Percentiles rank a stretch among this genome's conserved stretches.
These are phyloP conservation scores for Amblyraja radiata DNA, from an alignment of 2,797 vertebrate species.

Conservation along the genomic window DNA sequence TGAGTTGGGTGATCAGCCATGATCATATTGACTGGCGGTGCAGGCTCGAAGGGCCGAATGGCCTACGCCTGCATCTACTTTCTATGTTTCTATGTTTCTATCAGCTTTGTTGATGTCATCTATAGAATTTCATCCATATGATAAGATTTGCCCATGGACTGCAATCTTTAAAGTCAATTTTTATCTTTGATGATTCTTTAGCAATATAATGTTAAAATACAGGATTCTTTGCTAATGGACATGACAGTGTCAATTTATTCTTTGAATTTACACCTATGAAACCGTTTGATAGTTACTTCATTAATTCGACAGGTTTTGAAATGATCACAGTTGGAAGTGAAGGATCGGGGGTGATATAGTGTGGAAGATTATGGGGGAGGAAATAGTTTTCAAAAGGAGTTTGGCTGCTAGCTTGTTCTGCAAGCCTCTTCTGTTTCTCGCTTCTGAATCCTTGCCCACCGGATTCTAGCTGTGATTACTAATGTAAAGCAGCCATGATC, in stretches of 20 bases:
- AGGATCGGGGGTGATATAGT: too few species aligned
- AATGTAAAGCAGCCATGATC: neutral
- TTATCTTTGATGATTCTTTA: neutral
- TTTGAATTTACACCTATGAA: neutral
- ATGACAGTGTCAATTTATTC: neutral
- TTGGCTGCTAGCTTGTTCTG: neutral
- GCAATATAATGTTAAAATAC: neutral
- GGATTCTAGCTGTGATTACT: neutral
- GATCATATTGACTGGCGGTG: too few species aligned
- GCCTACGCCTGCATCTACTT: too few species aligned
- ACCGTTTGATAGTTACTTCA: neutral
- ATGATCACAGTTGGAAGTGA: neutral
- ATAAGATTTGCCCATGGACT: neutral
- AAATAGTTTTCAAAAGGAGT: too few species aligned
- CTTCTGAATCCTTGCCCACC: neutral
- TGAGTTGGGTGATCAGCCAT: too few species aligned
- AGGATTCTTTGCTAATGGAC: too few species aligned
- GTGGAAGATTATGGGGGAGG: too few species aligned
- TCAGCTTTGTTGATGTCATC: neutral
- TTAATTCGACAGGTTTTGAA: neutral
- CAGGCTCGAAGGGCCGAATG: too few species aligned
- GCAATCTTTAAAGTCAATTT: neutral
- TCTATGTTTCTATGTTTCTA: too few species aligned
- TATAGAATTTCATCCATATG: neutral
- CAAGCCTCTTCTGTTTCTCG: neutral